Evolutionary conservation across 2,888 invertebrate species (phyloP), one percentile per base, ranked within the genome.

Genomic region (Melolontha melolontha): DNA sequence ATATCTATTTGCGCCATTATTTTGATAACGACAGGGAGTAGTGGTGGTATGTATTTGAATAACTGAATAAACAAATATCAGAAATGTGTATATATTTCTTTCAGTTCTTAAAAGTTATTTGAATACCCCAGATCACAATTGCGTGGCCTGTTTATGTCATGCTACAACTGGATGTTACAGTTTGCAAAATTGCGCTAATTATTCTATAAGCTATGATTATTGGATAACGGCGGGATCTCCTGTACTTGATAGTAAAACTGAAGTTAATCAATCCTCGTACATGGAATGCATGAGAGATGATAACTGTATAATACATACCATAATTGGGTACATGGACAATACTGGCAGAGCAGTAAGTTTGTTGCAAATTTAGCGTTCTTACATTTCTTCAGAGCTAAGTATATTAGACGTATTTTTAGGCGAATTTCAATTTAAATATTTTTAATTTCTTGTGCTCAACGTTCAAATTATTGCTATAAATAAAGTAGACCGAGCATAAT

Each of bases 121-220:
- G 17, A 51, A 51, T 11, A 22, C 51, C 2, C 2, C 16, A 7
- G 14, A 7, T 1, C 51, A 51, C 17, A 17, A 14, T 2, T 64
- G 64, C 22, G 34, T 64, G 8, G 6, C 14, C 6, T 64, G 64
- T 22, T 11, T 51, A 17, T 64, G 64, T 22, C 41, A 51, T 17
- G 51, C 51, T 10, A 27, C 7, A 11, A 64, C 51, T 5, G 40
- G 40, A 4, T 64, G 64, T 8, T 64, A 51, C 12, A 40, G 8
- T 22, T 27, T 40, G 5, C 29, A 51, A 8, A 64, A 22, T 2
- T 64, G 64, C 16, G 64, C 64, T 6, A 50, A 29, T n/a, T 39
- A 64, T 22, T 27, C 64, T 2, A 64, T 64, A 29, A 64, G 7
- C 8, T 51, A 27, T n/a, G 14, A 40, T 0, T 50, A 64, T 5